Evolutionary conservation across 1,140 invertebrate species (phyloP).

Genomic region (Drosophila ogumai): DNA sequence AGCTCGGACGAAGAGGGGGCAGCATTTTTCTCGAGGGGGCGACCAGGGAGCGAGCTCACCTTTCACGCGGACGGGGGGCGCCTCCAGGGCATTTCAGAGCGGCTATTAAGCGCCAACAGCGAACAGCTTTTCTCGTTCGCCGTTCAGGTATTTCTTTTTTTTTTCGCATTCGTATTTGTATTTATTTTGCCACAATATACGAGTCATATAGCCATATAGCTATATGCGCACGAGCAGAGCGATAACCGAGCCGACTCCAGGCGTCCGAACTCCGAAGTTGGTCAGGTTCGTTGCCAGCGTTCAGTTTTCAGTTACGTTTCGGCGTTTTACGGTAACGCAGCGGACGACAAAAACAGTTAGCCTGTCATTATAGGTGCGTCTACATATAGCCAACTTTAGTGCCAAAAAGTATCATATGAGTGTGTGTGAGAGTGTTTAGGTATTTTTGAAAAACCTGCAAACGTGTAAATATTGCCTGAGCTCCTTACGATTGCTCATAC

Average conservation of each 20-base stretch:
- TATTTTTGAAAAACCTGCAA: constrained; percentile 50
- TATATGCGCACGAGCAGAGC: constrained; percentile 77
- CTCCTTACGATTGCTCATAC: constrained; percentile 71
- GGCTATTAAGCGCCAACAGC: constrained; percentile 67
- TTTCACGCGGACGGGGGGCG: constrained; percentile 64
- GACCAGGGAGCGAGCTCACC: constrained; percentile 33
- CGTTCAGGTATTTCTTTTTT: constrained; percentile 27
- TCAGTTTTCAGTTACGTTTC: constrained; percentile 81
- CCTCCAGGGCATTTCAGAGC: constrained; percentile 66
- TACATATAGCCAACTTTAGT: constrained; percentile 27
- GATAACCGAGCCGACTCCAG: constrained; percentile 68
- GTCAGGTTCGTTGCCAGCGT: constrained; percentile 63
- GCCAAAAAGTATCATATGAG: constrained; percentile 18
- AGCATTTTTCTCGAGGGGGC: constrained; percentile 1
- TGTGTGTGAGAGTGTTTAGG: constrained; percentile 22
- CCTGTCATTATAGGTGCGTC: constrained; percentile 45
- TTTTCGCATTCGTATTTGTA: constrained; percentile 26
- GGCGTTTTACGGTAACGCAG: constrained; percentile 83
- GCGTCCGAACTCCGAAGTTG: constrained; percentile 62
- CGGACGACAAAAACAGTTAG: constrained; percentile 60
- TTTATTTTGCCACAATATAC: constrained; percentile 51
- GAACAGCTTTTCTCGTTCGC: constrained; percentile 52
- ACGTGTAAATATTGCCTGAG: constrained; percentile 69
- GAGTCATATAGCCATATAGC: constrained; percentile 37
- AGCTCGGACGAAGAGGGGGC: not conserved